Conservation (phyloP, 2,797 vertebrate genomes). For the Pogoniulus pusillus region DNA sequence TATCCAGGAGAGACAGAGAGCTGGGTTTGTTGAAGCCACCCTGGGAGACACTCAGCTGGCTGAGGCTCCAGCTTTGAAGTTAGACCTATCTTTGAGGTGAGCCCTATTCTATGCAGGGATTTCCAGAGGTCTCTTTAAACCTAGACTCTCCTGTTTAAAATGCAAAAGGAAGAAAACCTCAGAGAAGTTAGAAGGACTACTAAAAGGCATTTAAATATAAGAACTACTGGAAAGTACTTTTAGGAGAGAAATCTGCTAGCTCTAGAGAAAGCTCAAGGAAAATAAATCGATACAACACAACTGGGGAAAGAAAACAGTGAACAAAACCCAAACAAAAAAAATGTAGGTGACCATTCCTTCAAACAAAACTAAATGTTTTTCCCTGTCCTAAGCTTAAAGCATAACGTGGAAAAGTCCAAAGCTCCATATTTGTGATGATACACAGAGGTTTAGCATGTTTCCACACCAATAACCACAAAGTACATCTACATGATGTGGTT, state of each 20-base stretch:
- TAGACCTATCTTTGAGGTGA: neutral
- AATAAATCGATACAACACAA: neutral
- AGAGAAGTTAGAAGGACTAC: neutral
- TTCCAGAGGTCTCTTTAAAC: neutral
- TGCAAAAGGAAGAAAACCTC: neutral
- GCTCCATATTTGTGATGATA: neutral
- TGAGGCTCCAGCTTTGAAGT: accelerated
- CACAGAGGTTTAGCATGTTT: neutral
- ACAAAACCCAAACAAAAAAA: neutral
- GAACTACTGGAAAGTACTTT: neutral
- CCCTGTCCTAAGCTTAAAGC: neutral
- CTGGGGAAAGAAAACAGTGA: neutral
- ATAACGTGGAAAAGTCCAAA: neutral
- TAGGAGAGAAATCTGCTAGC: neutral
- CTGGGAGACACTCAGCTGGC: neutral
- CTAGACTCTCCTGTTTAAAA: neutral
- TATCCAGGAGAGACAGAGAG: neutral
- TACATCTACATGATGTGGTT: neutral
- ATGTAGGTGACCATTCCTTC: neutral
- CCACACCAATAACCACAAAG: neutral
- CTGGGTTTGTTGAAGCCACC: neutral
- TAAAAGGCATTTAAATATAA: neutral
- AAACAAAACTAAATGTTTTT: neutral
- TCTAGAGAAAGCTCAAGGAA: neutral
- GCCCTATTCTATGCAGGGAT: neutral